phyloP scores from a whole-genome alignment of 1,140 invertebrate species.

The Drosophila truncata region DNA sequence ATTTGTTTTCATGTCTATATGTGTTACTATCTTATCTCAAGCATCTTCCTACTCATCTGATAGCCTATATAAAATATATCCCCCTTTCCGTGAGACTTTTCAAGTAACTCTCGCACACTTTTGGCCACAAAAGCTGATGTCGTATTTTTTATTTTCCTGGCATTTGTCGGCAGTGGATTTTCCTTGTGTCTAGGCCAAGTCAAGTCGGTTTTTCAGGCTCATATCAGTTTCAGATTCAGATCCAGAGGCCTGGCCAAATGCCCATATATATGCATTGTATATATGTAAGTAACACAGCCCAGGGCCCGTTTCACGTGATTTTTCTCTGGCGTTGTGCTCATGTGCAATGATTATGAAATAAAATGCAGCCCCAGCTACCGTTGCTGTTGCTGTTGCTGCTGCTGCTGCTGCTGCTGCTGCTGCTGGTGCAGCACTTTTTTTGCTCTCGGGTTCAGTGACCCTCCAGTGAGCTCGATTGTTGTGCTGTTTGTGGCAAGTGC shows the following conservation, averaged over 20 bases:
- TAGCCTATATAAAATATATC: not conserved
- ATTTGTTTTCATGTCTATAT: conserved; percentile 7
- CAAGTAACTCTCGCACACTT: conserved; percentile 21
- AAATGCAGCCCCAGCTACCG: conserved; percentile 63
- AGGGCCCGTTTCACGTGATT: conserved; percentile 72
- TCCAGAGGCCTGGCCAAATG: conserved; percentile 46
- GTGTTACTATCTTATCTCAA: not conserved
- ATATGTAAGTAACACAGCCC: conserved; percentile 52
- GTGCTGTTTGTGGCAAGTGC: conserved; percentile 74
- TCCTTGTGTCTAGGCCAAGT: conserved; percentile 50
- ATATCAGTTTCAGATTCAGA: conserved; percentile 14
- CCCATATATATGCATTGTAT: conserved; percentile 35
- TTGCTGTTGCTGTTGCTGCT: conserved; percentile 53
- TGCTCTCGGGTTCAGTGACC: conserved; percentile 67
- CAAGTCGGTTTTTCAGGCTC: conserved; percentile 29
- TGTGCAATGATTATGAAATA: conserved; percentile 81
- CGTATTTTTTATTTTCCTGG: conserved; percentile 23
- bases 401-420: conserved; percentile 46
- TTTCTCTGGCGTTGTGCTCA: conserved; percentile 44
- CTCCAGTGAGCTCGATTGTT: conserved; percentile 50
- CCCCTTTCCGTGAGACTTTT: not conserved
- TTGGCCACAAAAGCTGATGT: conserved; percentile 7
- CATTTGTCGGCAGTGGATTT: conserved; percentile 47
- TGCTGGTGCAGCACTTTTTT: conserved; percentile 48
- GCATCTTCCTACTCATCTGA: not conserved